phyloP scores from a whole-genome alignment of 1,140 invertebrate species.

The Brachionus calyciflorus region DNA sequence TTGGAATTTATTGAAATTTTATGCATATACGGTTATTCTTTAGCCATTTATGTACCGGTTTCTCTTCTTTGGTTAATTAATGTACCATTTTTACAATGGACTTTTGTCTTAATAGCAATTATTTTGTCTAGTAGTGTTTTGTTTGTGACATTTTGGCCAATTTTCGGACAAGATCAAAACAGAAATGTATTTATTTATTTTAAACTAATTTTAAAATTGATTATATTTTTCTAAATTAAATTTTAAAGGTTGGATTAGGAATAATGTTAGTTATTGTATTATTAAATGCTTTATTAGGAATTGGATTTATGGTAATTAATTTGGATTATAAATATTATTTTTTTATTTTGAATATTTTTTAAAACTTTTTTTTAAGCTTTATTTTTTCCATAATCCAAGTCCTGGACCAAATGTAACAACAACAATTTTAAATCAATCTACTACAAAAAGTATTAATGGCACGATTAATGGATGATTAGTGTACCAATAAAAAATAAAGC shows the following conservation, averaged over 20 bases:
- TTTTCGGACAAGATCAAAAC: background rate
- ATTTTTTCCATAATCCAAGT: constrained; percentile 29
- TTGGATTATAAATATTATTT: no score
- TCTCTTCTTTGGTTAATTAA: constrained; percentile 85
- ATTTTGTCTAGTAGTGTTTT: constrained; percentile 79
- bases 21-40: constrained; percentile 90
- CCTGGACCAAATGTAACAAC: background rate
- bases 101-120: constrained; percentile 74
- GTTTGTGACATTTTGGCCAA: constrained; percentile 67
- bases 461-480: no score
- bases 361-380: constrained; percentile 7
- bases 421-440: no score
- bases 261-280: constrained; percentile 69
- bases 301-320: constrained; percentile 80
- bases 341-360: no score
- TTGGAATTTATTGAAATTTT: constrained; percentile 74
- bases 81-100: constrained; percentile 79
- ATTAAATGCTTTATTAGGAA: constrained; percentile 75
- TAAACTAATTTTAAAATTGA: background rate
- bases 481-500: no score
- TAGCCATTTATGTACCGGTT: constrained; percentile 87
- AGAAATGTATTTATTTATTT: background rate
- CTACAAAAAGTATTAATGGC: no score
- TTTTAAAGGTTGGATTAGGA: constrained; percentile 65
- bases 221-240: constrained; percentile 5